Conservation (phyloP, 2,113 vertebrate species). For the Oreotrochilus melanogaster region DNA sequence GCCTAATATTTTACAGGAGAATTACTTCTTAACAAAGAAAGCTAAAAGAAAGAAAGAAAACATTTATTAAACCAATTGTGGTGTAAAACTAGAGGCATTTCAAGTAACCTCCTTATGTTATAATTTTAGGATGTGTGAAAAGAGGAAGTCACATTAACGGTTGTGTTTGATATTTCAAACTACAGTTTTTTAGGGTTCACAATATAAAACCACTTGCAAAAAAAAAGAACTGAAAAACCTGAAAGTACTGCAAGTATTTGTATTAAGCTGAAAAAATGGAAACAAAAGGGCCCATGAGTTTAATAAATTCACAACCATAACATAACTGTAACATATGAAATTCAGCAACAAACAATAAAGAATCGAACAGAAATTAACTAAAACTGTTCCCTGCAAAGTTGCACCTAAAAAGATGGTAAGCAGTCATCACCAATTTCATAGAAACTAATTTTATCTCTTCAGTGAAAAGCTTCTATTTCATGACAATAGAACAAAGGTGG, state of each 20-base stretch:
- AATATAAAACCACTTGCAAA: not conserved
- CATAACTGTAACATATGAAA: not conserved
- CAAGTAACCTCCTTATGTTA: not conserved
- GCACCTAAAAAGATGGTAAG: not conserved
- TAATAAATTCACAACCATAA: not conserved
- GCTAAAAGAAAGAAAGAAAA: not conserved
- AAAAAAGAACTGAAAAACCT: not conserved
- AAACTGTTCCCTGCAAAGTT: not conserved
- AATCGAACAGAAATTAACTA: not conserved
- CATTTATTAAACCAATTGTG: not conserved
- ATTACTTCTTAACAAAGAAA: not conserved
- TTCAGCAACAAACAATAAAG: not conserved
- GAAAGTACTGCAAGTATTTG: not conserved
- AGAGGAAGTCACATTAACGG: not conserved
- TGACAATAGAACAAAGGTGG: not conserved
- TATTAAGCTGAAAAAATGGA: too few species aligned
- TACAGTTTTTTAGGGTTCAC: not conserved
- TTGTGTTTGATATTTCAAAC: not conserved
- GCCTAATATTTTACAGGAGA: not conserved
- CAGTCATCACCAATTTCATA: not conserved
- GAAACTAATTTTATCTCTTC: not conserved
- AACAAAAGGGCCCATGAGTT: not conserved
- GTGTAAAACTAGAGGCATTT: not conserved
- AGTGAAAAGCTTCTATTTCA: not conserved
- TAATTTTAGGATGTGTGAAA: not conserved